Evolutionary conservation across 2,888 invertebrate species (phyloP).

Genomic region (Hedya salicella): DNA sequence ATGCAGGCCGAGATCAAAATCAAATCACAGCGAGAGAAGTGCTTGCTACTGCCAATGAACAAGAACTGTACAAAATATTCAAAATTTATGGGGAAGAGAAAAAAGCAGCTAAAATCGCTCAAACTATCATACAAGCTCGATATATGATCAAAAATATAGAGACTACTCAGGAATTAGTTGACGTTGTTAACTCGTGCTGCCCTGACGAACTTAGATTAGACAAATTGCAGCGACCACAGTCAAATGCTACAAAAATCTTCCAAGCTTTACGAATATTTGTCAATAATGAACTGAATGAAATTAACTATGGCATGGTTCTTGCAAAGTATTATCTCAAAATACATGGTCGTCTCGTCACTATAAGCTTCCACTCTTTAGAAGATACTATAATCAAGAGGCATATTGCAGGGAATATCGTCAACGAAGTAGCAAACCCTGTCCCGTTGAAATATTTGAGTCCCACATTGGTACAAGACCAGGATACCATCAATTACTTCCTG

Average conservation of each 20-base stretch:
- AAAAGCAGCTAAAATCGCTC: slow-evolving; percentile 93
- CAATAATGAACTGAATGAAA: slow-evolving; percentile 97
- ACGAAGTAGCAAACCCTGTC: slow-evolving; percentile 88
- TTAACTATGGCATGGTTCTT: slow-evolving; percentile 93
- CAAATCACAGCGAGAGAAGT: slow-evolving; percentile 95
- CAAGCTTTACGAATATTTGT: slow-evolving; percentile 97
- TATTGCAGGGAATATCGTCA: slow-evolving; percentile 90
- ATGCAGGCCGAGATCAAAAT: slow-evolving; percentile 88
- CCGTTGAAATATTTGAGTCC: slow-evolving; percentile 90
- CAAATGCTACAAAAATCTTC: slow-evolving; percentile 96
- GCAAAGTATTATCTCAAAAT: slow-evolving; percentile 91
- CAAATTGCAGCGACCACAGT: slow-evolving; percentile 89
- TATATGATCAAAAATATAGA: slow-evolving; percentile 89
- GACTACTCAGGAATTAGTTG: slow-evolving; percentile 93
- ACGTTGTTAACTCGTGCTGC: slow-evolving; percentile 87
- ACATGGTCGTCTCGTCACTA: slow-evolving; percentile 91
- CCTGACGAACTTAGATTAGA: slow-evolving; percentile 86
- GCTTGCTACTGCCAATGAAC: slow-evolving; percentile 90
- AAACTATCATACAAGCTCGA: slow-evolving; percentile 93
- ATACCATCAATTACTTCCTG: slow-evolving; percentile 86
- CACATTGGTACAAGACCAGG: slow-evolving; percentile 83
- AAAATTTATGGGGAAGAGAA: slow-evolving; percentile 97
- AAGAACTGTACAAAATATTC: slow-evolving; percentile 92
- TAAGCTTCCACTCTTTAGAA: slow-evolving; percentile 97
- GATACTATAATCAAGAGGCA: slow-evolving; percentile 97